Percentiles rank a stretch among this genome's conserved stretches.
These are phyloP conservation scores for Dendrophyllia cribrosa DNA, from an alignment of 64 coral and sea anemone species.

Conservation along the genomic window DNA sequence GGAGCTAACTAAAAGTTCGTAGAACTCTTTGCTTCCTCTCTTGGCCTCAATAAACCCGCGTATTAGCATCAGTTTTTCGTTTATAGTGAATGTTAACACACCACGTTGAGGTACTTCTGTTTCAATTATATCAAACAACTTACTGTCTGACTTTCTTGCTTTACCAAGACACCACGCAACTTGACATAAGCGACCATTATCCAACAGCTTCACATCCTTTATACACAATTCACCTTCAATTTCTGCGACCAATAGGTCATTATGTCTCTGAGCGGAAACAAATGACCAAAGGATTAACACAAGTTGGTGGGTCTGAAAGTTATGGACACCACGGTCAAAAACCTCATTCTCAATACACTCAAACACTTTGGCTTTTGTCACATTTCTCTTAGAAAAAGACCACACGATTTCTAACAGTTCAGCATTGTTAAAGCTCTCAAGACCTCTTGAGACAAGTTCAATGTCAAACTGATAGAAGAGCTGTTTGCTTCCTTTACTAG, in stretches of 20 bases:
- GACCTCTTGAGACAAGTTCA: not conserved
- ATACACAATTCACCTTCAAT: not conserved
- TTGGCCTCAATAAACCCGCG: not conserved
- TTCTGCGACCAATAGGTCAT: not conserved
- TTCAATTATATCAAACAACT: not conserved
- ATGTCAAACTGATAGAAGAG: not conserved
- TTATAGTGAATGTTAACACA: not conserved
- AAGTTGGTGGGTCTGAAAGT: not conserved
- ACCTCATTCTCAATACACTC: not conserved
- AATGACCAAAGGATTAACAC: not conserved
- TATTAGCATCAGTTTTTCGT: not conserved
- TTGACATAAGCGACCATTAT: not conserved
- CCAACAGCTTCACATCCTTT: not conserved
- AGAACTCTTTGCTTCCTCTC: not conserved
- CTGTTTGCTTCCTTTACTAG: not conserved
- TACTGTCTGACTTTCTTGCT: not conserved
- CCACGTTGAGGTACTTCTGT: not conserved
- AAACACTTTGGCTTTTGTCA: not conserved
- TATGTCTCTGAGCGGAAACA: not conserved
- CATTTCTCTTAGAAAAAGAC: not conserved
- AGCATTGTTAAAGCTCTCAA: not conserved
- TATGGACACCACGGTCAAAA: not conserved
- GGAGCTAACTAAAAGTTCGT: not conserved
- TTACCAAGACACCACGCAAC: not conserved
- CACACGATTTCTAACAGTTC: slow-evolving; percentile 1